phyloP scores from a whole-genome alignment of 2,797 vertebrate species.

The Lagorchestes hirsutus region DNA sequence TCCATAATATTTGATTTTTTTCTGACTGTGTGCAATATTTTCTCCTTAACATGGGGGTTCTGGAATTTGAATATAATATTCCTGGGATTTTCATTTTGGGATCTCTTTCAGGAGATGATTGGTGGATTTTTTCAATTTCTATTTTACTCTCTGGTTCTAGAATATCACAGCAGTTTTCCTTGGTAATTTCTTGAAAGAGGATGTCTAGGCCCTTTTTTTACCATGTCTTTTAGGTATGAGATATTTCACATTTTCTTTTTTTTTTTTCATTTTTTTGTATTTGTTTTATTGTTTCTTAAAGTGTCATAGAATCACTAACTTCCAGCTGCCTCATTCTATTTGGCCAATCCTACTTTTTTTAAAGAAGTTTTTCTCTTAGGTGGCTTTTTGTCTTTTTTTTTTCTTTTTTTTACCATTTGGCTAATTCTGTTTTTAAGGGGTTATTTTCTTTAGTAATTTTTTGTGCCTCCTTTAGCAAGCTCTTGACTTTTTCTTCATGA shows the following conservation, averaged over 20 bases:
- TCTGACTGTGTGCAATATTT: background rate
- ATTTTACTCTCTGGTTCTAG: background rate
- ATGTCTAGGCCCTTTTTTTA: background rate
- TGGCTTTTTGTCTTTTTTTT: too few relatives aligned
- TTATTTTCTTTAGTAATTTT: too few relatives aligned
- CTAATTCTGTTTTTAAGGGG: too few relatives aligned
- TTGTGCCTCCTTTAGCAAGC: too few relatives aligned
- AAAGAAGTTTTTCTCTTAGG: too few relatives aligned
- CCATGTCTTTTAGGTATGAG: background rate
- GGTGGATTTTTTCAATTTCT: background rate
- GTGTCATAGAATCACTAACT: background rate
- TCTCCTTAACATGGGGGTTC: background rate
- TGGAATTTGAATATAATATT: background rate
- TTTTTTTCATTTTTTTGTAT: background rate
- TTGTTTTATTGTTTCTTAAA: background rate
- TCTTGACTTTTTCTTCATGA: too few relatives aligned
- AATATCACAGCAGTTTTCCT: background rate
- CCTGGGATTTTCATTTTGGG: background rate
- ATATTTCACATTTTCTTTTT: background rate
- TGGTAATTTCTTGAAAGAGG: background rate
- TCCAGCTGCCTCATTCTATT: background rate
- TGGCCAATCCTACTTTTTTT: too few relatives aligned
- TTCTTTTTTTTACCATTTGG: too few relatives aligned
- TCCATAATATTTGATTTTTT: background rate
- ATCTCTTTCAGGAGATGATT: background rate